phyloP scores from a whole-genome alignment of 2,113 vertebrate species.

The Telmatochromis brichardi region DNA sequence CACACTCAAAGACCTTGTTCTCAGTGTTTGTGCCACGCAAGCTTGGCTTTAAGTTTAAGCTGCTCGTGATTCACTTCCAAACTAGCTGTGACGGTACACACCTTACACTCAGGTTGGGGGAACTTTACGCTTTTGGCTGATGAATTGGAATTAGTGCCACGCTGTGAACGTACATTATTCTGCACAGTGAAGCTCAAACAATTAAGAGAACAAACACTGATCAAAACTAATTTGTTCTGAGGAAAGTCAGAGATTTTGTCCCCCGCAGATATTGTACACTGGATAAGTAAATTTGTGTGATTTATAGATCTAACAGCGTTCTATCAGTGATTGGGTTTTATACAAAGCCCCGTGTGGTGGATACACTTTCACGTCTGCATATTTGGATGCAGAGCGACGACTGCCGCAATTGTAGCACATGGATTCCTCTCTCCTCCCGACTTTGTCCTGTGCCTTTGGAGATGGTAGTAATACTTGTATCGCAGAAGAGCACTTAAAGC shows the following conservation, averaged over 20 bases:
- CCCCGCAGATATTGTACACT: not conserved
- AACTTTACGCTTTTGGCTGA: not conserved
- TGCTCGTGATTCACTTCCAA: not conserved
- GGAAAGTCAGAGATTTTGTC: not conserved
- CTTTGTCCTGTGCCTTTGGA: slow-evolving; percentile 22
- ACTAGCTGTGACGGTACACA: not conserved
- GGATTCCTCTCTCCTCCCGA: not conserved
- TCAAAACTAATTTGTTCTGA: not conserved
- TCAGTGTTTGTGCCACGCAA: not conserved
- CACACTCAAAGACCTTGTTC: not conserved
- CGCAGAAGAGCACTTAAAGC: slow-evolving; percentile 42
- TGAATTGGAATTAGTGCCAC: not conserved
- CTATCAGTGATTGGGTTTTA: not conserved
- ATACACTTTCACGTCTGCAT: not conserved
- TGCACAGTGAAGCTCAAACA: not conserved
- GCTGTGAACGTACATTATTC: not conserved
- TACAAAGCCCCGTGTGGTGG: not conserved
- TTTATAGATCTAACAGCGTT: not conserved
- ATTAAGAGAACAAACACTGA: not conserved
- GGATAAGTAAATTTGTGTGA: not conserved
- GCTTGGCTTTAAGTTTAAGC: not conserved
- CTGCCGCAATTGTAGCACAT: not conserved
- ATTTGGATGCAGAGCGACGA: slow-evolving; percentile 1
- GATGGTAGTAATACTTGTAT: slow-evolving; percentile 31
- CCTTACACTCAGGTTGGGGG: not conserved